Percentiles rank a stretch among this genome's conserved stretches.
These are phyloP conservation scores for Agelaius tricolor DNA, from an alignment of 2,113 vertebrate genomes.

Conservation along the genomic window DNA sequence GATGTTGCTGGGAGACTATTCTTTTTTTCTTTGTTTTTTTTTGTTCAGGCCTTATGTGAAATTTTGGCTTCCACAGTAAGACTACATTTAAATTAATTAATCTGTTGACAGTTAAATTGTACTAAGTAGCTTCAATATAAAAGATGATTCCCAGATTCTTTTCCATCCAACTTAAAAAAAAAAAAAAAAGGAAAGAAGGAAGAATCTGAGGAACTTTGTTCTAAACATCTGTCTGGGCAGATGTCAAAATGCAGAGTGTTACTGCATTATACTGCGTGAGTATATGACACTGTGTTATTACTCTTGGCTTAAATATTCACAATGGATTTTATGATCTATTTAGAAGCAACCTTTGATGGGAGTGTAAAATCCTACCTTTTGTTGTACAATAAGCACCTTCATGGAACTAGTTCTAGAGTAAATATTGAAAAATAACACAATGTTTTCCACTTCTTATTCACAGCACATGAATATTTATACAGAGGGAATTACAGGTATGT, in stretches of 20 bases:
- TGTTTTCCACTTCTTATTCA: conserved; percentile 12
- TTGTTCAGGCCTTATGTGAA: not conserved
- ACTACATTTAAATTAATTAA: conserved; percentile 72
- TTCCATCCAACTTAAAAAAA: conserved; percentile 36
- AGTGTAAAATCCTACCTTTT: conserved; percentile 30
- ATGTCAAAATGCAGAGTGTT: conserved; percentile 71
- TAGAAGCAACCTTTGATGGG: conserved; percentile 30
- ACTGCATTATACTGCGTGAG: conserved; percentile 28
- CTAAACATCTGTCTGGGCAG: conserved; percentile 76
- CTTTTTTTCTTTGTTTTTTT: not conserved
- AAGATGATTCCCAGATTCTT: conserved; percentile 70
- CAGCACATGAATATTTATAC: not conserved
- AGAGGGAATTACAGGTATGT: not conserved
- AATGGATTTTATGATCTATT: conserved; percentile 60
- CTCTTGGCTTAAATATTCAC: conserved; percentile 66
- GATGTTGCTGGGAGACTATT: not conserved
- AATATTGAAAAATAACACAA: conserved; percentile 49
- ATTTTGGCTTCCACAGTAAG: conserved; percentile 28
- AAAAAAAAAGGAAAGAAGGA: not conserved
- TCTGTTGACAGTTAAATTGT: conserved; percentile 70
- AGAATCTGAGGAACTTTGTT: conserved; percentile 50
- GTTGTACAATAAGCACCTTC: conserved; percentile 4
- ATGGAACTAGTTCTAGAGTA: conserved; percentile 26
- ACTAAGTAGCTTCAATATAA: conserved; percentile 62
- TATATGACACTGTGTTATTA: conserved; percentile 65